Evolutionary conservation across 1,140 invertebrate species (phyloP), one percentile per base, ranked within the genome.

Genomic region (Papilio polytes): DNA sequence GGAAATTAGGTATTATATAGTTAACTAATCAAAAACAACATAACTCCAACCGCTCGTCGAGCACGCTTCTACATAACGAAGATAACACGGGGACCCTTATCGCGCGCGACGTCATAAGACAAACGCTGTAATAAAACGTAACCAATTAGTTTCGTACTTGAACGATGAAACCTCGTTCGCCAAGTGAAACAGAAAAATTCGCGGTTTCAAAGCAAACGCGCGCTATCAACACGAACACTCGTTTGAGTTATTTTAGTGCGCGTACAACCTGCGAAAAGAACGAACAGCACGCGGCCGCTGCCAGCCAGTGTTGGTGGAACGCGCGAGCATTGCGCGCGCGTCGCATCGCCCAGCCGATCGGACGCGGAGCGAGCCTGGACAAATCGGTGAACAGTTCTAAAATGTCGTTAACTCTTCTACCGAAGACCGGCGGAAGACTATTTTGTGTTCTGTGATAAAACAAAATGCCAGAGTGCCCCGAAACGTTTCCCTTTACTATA

Each of bases 391-490:
- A 59, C 10, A 82, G 82, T 73, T 78, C 51, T 80, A 91, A 87
- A 89, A 92, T 92, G 90, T 87, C 87, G 88, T 90, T 88, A 85
- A 84, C 82, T 81, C 85, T 85, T 82, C 83, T 84, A 79, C 82
- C 81, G 59, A 85, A 85, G 70, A 77, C 83, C 18, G 82, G 82
- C 78, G 84, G 84, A 80, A 85, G 84, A 80, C 84, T 83, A 86
- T 87, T 90, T 79, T 81, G 31, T 85, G 88, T 89, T 84, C 78
- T 88, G 89, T 94, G 91, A 89, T 86, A 66, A 59, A 80, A 79
- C 84, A 93, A 80, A 87, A 95, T 95, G 94, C 94, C 94, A 48
- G 94, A 94, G 92, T 94, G 92, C 83, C 91, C 92, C 41, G 93
- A 95, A 81, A 86, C 91, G 72, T 91, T 92, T 44, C 83, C 89